These are phyloP conservation scores for Epirrita christyi DNA, from an alignment of 2,888 invertebrate species.

Conservation along the genomic window DNA sequence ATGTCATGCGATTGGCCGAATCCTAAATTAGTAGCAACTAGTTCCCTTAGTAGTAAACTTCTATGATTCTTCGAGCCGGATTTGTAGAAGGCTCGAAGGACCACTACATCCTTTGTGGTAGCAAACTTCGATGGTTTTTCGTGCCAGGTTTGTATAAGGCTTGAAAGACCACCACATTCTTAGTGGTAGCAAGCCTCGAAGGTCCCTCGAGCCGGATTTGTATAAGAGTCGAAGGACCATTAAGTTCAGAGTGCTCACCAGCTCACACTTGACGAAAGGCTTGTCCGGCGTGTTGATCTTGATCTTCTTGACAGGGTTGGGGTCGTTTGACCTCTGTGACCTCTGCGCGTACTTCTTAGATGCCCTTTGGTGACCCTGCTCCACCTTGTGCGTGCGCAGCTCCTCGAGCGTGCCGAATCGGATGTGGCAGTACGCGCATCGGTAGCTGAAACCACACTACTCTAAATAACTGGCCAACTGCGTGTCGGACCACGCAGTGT, in stretches of 20 bases:
- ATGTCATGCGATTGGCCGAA: background rate
- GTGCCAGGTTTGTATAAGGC: too few relatives aligned
- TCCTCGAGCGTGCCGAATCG: constrained; percentile 22
- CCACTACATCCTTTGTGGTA: too few relatives aligned
- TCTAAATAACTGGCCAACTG: too few relatives aligned
- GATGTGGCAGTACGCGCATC: constrained; percentile 28
- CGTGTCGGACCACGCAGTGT: too few relatives aligned
- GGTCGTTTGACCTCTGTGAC: constrained; percentile 17
- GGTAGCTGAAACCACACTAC: constrained; percentile 11
- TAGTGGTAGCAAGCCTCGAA: background rate
- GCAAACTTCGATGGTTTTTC: background rate
- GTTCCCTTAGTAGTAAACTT: background rate
- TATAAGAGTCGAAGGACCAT: too few relatives aligned
- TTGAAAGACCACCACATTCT: too few relatives aligned
- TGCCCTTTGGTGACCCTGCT: constrained; percentile 24
- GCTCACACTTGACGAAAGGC: constrained; percentile 27
- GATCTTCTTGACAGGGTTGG: constrained; percentile 27
- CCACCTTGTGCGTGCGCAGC: constrained; percentile 24
- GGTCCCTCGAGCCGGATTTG: too few relatives aligned
- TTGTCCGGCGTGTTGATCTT: constrained; percentile 25
- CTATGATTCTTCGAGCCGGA: background rate
- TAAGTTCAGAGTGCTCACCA: constrained; percentile 13
- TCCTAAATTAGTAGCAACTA: too few relatives aligned
- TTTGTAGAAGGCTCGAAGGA: too few relatives aligned
- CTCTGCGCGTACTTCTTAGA: constrained; percentile 27